A percentile compares a stretch with the other conserved stretches of the same genome.
Conservation (phyloP, 2,888 invertebrate genomes). For the Glyphotaelius pellucidus region DNA sequence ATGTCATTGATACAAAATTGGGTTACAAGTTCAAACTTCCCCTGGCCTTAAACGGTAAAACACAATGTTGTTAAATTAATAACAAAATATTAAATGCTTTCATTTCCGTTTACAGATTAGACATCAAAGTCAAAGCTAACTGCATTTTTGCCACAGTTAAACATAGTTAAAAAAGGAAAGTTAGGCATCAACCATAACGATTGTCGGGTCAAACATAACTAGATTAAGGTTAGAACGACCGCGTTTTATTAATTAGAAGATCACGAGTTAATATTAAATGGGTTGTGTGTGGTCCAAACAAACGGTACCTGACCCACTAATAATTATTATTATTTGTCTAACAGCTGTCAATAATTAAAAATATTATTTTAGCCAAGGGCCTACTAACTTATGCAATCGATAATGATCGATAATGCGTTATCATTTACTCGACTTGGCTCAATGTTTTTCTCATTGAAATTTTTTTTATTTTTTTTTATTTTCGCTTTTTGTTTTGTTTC, state of each 20-base stretch:
- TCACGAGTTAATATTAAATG: conserved; percentile 18
- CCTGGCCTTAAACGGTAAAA: neutral
- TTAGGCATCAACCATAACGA: neutral
- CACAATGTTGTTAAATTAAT: neutral
- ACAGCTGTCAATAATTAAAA: neutral
- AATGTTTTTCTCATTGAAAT: neutral
- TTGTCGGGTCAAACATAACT: conserved; percentile 27
- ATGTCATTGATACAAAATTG: neutral
- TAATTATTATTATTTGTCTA: neutral
- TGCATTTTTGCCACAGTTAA: neutral
- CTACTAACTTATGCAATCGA: neutral
- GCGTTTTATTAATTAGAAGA: conserved; percentile 32
- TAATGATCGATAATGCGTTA: neutral
- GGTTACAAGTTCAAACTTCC: neutral
- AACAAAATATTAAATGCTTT: neutral
- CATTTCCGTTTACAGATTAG: neutral
- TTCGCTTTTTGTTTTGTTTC: no score
- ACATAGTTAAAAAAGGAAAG: neutral
- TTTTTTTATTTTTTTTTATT: no score
- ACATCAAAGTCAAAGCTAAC: neutral
- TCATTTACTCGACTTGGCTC: neutral
- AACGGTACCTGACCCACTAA: neutral
- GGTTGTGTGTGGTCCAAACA: conserved; percentile 19
- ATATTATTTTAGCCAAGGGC: neutral
- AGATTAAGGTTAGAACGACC: conserved; percentile 33